Evolutionary conservation across 2,797 vertebrate species (phyloP).

Genomic region (Poecilia wingei): DNA sequence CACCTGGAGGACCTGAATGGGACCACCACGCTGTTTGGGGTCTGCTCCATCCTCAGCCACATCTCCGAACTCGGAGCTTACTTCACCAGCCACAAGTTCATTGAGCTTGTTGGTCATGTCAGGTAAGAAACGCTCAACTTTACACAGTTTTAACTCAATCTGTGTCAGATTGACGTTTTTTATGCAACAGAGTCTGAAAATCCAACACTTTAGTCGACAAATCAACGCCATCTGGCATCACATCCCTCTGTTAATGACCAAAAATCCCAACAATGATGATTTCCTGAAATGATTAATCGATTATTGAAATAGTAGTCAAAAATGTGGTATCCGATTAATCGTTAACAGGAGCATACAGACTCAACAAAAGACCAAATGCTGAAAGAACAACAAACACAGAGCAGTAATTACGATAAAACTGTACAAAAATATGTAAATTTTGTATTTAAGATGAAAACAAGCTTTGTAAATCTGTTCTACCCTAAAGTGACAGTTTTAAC

Average conservation of each 20-base stretch:
- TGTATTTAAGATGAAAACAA: neutral
- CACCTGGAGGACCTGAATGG: slow-evolving; percentile 94
- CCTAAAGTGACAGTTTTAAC: neutral
- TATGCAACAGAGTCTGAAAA: neutral
- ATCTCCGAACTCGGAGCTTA: slow-evolving; percentile 93
- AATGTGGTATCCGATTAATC: no score
- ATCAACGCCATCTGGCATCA: neutral
- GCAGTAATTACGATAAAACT: no score
- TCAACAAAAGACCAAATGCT: no score
- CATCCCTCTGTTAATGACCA: neutral
- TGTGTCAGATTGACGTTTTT: neutral
- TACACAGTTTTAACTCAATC: neutral
- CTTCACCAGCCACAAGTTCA: slow-evolving; percentile 98
- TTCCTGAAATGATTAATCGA: neutral
- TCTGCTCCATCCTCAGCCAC: slow-evolving; percentile 95
- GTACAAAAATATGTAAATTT: no score
- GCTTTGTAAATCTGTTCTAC: neutral
- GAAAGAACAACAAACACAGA: no score
- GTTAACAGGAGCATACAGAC: no score
- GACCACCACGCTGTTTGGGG: slow-evolving; percentile 93
- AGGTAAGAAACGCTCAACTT: slow-evolving; percentile 76
- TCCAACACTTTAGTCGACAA: neutral
- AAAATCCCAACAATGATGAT: no score
- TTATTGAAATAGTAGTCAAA: no score
- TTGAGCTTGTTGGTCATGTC: slow-evolving; percentile 95